These are phyloP conservation scores for Drosophila nigromelanica DNA, from an alignment of 1,140 invertebrate genomes.

Conservation along the genomic window DNA sequence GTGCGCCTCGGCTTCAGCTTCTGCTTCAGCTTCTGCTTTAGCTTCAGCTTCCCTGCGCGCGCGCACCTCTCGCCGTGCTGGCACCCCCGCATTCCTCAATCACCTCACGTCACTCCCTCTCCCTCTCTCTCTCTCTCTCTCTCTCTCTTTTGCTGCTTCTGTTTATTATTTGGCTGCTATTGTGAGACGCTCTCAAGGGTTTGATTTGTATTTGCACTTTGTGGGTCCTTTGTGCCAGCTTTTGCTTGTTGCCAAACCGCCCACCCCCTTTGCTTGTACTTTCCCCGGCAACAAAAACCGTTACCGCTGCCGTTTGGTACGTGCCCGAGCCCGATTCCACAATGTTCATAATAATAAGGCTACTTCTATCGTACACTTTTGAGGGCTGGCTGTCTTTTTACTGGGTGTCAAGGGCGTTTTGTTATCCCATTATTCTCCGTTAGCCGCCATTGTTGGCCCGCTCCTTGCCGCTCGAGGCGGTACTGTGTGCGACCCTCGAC, in stretches of 20 bases:
- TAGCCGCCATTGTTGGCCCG: conserved; percentile 72
- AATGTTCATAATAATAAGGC: conserved; percentile 82
- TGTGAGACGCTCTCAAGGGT: conserved; percentile 71
- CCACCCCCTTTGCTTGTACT: conserved; percentile 1
- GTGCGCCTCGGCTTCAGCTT: conserved; percentile 13
- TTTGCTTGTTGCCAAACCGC: neutral
- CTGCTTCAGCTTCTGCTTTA: neutral
- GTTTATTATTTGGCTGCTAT: conserved; percentile 69
- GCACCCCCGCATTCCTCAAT: neutral
- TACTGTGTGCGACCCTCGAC: conserved; percentile 14
- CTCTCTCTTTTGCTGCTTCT: conserved; percentile 15
- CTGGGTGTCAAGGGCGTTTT: conserved; percentile 84
- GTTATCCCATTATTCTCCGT: conserved; percentile 83
- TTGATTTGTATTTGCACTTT: conserved; percentile 76
- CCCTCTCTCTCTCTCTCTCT: conserved; percentile 1
- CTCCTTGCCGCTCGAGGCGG: conserved; percentile 39
- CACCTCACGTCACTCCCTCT: conserved; percentile 1
- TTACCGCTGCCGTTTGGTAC: conserved; percentile 59
- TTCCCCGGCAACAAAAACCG: neutral
- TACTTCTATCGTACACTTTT: conserved; percentile 61
- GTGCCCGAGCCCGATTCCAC: conserved; percentile 54
- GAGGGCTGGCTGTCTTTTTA: conserved; percentile 81
- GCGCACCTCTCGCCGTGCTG: conserved; percentile 4
- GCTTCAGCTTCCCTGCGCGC: conserved; percentile 1
- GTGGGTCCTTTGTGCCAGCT: conserved; percentile 59